Percentiles rank a stretch among this genome's conserved stretches.
Conservation (phyloP, 2,888 invertebrate genomes). For the Unio delphinus region DNA sequence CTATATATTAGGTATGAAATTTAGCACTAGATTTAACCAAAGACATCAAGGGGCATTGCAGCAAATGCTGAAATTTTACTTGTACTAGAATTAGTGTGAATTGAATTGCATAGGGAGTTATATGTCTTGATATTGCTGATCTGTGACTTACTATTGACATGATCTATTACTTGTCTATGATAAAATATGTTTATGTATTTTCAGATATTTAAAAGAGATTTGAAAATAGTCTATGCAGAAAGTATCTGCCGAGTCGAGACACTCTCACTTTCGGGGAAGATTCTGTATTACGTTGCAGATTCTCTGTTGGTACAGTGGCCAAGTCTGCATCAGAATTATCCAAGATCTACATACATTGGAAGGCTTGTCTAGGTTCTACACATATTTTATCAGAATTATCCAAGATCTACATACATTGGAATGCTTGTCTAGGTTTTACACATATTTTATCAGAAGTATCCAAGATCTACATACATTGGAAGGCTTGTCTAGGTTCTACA, state of each 20-base stretch:
- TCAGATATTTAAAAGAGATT: slow-evolving; percentile 55
- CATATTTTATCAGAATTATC: no score
- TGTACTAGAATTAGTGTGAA: no score
- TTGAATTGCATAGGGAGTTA: no score
- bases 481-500: no score
- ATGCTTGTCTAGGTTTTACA: slow-evolving; percentile 43
- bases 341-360: slow-evolving; percentile 84
- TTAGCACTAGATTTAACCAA: no score
- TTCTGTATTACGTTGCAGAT: slow-evolving; percentile 86
- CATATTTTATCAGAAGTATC: no score
- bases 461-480: no score
- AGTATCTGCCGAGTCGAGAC: slow-evolving; percentile 94
- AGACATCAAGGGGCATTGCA: no score
- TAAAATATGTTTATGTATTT: slow-evolving; percentile 7
- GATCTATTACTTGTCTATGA: neutral
- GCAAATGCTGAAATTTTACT: no score
- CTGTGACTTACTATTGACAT: neutral
- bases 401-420: no score
- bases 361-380: slow-evolving; percentile 73
- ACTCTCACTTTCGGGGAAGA: slow-evolving; percentile 89
- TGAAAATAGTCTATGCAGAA: slow-evolving; percentile 91
- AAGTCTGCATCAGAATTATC: slow-evolving; percentile 79
- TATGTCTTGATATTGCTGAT: no score
- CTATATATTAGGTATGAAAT: no score
- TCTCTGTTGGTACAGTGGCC: slow-evolving; percentile 95